phyloP scores from a whole-genome alignment of 1,140 invertebrate genomes.

The Vollenhovia emeryi region DNA sequence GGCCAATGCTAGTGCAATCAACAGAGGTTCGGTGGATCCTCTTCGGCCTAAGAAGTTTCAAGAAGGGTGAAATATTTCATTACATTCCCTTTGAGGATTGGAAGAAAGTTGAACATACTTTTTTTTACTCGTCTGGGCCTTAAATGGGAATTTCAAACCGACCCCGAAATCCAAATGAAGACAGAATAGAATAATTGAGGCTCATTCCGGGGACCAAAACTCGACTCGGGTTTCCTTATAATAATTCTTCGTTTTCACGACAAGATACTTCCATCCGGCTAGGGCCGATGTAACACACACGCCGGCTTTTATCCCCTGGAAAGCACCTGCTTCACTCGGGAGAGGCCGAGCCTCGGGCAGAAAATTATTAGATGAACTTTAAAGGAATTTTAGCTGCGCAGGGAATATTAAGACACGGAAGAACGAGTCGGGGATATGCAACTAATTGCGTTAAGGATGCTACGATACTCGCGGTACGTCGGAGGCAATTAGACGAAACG shows the following conservation, averaged over 20 bases:
- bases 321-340: conserved; percentile 15
- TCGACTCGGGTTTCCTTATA: too few species aligned
- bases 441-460: conserved; percentile 44
- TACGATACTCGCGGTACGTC: background rate
- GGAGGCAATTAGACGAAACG: conserved; percentile 37
- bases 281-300: conserved; percentile 6
- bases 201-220: too few species aligned
- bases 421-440: conserved; percentile 20
- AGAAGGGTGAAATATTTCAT: too few species aligned
- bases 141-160: too few species aligned
- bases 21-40: too few species aligned
- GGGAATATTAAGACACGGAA: conserved; percentile 45
- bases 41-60: too few species aligned
- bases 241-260: conserved; percentile 9
- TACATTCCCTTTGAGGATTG: too few species aligned
- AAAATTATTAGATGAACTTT: conserved; percentile 55
- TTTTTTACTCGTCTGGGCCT: too few species aligned
- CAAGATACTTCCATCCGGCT: conserved; percentile 1
- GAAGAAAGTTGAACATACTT: too few species aligned
- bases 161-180: too few species aligned
- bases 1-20: too few species aligned
- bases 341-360: conserved; percentile 16
- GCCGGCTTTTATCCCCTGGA: background rate
- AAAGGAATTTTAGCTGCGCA: conserved; percentile 26
- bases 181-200: too few species aligned